Conservation (phyloP, 2,888 invertebrate genomes). For the Lamellibrachia satsuma region DNA sequence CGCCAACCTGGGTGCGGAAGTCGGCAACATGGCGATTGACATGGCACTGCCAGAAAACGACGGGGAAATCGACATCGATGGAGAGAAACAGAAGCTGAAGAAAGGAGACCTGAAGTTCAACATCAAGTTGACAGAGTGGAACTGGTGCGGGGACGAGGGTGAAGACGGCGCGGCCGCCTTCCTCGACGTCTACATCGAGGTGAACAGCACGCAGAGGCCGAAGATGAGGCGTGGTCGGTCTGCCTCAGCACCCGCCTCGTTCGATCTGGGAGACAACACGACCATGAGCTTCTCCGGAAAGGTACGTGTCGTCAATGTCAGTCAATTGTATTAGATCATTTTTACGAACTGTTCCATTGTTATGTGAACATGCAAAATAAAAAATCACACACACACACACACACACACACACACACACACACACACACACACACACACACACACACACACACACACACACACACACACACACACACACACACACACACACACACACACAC, state of each 20-base stretch:
- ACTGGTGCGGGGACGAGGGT: background rate
- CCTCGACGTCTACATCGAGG: background rate
- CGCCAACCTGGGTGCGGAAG: background rate
- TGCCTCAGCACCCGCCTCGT: background rate
- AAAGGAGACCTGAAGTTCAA: constrained; percentile 5
- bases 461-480: too few relatives aligned
- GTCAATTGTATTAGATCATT: too few relatives aligned
- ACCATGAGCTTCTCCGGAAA: constrained; percentile 6
- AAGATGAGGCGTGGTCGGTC: background rate
- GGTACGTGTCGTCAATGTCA: background rate
- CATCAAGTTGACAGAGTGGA: background rate
- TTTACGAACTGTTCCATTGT: too few relatives aligned
- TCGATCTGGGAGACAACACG: background rate
- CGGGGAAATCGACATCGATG: background rate
- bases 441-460: too few relatives aligned
- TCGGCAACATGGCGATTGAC: background rate
- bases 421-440: too few relatives aligned
- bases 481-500: too few relatives aligned
- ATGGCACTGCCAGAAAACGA: background rate
- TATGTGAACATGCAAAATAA: too few relatives aligned
- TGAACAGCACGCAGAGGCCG: background rate
- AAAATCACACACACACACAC: too few relatives aligned
- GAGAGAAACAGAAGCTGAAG: background rate
- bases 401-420: too few relatives aligned
- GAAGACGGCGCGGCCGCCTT: background rate